Evolutionary conservation across 2,113 vertebrate genomes (phyloP).

Genomic region (Microcebus lehilahytsara): DNA sequence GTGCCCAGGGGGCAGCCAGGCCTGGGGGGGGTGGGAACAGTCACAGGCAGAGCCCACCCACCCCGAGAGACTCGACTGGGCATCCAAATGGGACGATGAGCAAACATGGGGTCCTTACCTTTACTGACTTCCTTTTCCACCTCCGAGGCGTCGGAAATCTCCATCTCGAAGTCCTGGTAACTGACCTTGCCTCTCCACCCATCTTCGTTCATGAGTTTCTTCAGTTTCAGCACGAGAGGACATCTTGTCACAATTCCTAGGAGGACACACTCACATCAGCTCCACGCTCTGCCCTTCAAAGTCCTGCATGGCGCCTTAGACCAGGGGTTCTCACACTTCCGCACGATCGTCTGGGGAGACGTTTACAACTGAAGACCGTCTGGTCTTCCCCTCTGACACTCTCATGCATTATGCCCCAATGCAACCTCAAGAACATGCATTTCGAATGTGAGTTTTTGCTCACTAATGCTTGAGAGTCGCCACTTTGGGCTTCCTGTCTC

Average conservation of each 20-base stretch:
- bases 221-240: constrained; percentile 83
- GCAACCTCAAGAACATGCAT: rapidly evolving
- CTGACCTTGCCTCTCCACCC: constrained; percentile 78
- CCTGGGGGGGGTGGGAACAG: background rate
- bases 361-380: rapidly evolving
- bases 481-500: background rate
- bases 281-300: background rate
- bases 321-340: background rate
- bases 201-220: constrained; percentile 23
- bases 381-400: background rate
- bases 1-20: background rate
- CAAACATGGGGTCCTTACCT: constrained; percentile 48
- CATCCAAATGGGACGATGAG: rapidly evolving
- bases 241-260: constrained; percentile 84
- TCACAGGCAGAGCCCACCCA: background rate
- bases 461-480: background rate
- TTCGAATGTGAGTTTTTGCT: rapidly evolving
- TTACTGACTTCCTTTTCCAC: constrained; percentile 77
- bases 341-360: background rate
- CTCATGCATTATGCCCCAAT: rapidly evolving
- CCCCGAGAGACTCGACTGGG: background rate
- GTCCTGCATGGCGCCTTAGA: rapidly evolving
- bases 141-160: constrained; percentile 52
- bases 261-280: background rate
- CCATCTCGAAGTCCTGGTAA: rapidly evolving